Base-by-base conservation (phyloP, 2,888 invertebrate genomes). In the Osedax fenrisi region DNA sequence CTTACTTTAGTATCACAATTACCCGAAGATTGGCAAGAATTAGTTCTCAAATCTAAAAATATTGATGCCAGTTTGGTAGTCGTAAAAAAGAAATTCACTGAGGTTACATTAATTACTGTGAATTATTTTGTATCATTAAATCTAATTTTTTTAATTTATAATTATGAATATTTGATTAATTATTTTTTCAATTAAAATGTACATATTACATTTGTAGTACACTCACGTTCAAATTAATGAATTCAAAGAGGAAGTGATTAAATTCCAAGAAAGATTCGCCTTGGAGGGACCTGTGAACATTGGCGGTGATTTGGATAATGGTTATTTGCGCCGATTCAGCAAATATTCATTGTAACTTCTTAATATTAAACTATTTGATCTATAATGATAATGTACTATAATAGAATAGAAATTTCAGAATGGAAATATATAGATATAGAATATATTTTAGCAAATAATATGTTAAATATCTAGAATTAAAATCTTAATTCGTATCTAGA, bases 61-160 rank as follows among this genome's bases (percentile, higher is more conserved):
- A 82, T 84, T 26, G 84, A 84, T 77, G 84, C 84, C 73, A 82
- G 84, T 76, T 81, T 86, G 27, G 81, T 83, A 27, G 88, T 89
- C 74, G 91, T 92, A n/a, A 93, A 92, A 82, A 90, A 90, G 74
- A 89, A 91, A 81, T 94, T 93, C 85, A 90, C 91, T 10, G 89
- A 90, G 81, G 84, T 84, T 66, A 22, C 0, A 22, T 41, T 17
- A 23, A 26, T 13, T 17, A n/a, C 26, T 17, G 26, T 17, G 26
- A 25, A n/a, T n/a, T n/a, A n/a, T n/a, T n/a, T n/a, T n/a, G n/a
- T n/a, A n/a, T n/a, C n/a, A n/a, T n/a, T n/a, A n/a, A n/a, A n/a
- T n/a, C n/a, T n/a, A n/a, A n/a, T n/a, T n/a, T n/a, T n/a, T n/a
- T n/a, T n/a, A n/a, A n/a, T n/a, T n/a, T n/a, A n/a, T n/a, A n/a